Evolutionary conservation across 2,888 invertebrate species (phyloP).

Genomic region (Troides aeacus): DNA sequence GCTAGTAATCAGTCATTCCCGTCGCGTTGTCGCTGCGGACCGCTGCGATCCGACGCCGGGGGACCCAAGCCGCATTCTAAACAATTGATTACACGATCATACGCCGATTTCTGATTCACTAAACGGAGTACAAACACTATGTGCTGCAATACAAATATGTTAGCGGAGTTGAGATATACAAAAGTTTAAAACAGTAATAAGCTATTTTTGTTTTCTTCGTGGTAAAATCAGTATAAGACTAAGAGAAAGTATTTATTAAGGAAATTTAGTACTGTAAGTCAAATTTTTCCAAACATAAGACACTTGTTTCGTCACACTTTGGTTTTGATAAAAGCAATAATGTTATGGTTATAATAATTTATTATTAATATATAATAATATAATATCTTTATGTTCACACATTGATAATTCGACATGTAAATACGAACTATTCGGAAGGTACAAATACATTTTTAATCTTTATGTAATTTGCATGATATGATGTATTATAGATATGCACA

Average conservation of each 20-base stretch:
- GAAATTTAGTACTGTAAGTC: no score
- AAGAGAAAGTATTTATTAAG: background rate
- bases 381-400: no score
- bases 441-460: no score
- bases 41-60: constrained; percentile 29
- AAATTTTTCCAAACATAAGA: no score
- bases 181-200: background rate
- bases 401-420: no score
- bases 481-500: no score
- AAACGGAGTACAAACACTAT: constrained; percentile 21
- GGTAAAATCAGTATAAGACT: background rate
- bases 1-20: constrained; percentile 51
- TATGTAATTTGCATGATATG: no score
- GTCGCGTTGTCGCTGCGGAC: constrained; percentile 39
- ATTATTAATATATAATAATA: no score
- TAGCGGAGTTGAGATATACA: constrained; percentile 6
- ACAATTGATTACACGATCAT: constrained; percentile 30
- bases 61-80: constrained; percentile 34
- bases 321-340: no score
- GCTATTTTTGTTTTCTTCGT: background rate
- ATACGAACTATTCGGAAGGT: no score
- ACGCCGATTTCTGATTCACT: constrained; percentile 32
- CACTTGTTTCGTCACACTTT: no score
- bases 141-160: constrained; percentile 21
- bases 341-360: no score